Base-by-base conservation (phyloP, 2,113 vertebrate genomes). In the Passer montanus region DNA sequence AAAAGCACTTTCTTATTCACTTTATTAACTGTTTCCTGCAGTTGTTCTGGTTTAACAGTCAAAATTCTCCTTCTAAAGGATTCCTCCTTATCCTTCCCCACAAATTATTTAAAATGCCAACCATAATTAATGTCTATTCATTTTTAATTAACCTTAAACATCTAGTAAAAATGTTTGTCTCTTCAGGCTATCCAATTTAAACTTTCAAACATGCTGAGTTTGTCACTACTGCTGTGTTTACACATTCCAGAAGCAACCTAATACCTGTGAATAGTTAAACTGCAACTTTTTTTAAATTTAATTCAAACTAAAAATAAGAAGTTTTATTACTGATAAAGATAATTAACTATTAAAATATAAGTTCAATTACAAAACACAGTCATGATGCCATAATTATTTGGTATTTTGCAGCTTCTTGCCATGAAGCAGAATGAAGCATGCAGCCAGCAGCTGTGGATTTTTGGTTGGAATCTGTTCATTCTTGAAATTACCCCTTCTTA, bases 101-200 rank as follows among this genome's bases (percentile, higher is more conserved):
- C 90, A 93, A 92, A 90, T 67, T 81, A 94, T 37, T 44, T 66
- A 63, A 95, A 94, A 95, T 37, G 43, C 24, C 69, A 84, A 87
- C 83, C 66, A 87, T 94, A 95, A 96, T 95, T 87, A 94, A 91
- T 26, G 75, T 22, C 37, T 93, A 96, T 94, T 95, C 69, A 87
- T 69, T 94, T 94, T 95, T 96, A 96, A 97, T 96, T 94, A 94
- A 76, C 58, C 52, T 80, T 94, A 95, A 97, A 89, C 84, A 94
- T 49, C 1, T 2, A 44, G 24, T 69, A 90, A 94, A 95, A 84
- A 63, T 47, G 59, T 44, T 93, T 85, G 72, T 76, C 67, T 93
- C 93, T 95, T 83, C 87, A 93, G 93, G 95, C 95, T 89, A 95
- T 60, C 49, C 63, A 89, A 77, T 87, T 84, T 76, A 77, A 89